Conservation (phyloP, 2,888 invertebrate genomes). For the Ennomos fuscantarius region DNA sequence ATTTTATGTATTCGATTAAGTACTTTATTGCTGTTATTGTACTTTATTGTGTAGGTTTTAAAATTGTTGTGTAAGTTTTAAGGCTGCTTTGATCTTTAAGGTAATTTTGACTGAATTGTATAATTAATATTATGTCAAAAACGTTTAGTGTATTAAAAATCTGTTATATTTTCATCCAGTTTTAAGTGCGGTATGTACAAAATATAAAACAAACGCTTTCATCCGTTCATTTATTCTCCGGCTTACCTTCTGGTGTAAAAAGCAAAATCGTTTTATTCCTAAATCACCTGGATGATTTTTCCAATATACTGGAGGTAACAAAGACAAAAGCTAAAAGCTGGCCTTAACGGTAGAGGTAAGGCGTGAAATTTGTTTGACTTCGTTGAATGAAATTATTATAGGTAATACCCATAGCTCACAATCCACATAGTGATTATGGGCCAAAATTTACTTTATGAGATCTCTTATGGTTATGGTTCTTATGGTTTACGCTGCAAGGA, state of each 20-base stretch:
- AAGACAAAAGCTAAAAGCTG: constrained; percentile 13
- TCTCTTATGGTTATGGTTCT: constrained; percentile 18
- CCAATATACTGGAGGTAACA: constrained; percentile 15
- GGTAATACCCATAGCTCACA: constrained; percentile 33
- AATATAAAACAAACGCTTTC: neutral
- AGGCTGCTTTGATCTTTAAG: no score
- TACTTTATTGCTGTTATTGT: no score
- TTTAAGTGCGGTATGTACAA: no score
- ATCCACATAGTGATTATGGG: constrained; percentile 25
- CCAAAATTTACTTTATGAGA: constrained; percentile 21
- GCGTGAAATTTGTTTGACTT: constrained; percentile 15
- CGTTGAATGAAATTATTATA: constrained; percentile 29
- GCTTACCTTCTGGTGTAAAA: neutral
- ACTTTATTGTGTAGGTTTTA: no score
- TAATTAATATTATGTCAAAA: no score
- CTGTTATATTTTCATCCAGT: no score
- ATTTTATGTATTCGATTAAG: no score
- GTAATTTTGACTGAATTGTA: no score
- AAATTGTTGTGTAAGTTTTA: no score
- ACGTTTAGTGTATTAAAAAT: no score
- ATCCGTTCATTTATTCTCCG: neutral
- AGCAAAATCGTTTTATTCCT: constrained; percentile 5
- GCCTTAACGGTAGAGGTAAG: constrained; percentile 14
- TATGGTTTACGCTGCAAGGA: constrained; percentile 19
- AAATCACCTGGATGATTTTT: constrained; percentile 7